These are phyloP conservation scores for Gymnodraco acuticeps DNA, from an alignment of 2,797 vertebrate genomes.

Conservation along the genomic window DNA sequence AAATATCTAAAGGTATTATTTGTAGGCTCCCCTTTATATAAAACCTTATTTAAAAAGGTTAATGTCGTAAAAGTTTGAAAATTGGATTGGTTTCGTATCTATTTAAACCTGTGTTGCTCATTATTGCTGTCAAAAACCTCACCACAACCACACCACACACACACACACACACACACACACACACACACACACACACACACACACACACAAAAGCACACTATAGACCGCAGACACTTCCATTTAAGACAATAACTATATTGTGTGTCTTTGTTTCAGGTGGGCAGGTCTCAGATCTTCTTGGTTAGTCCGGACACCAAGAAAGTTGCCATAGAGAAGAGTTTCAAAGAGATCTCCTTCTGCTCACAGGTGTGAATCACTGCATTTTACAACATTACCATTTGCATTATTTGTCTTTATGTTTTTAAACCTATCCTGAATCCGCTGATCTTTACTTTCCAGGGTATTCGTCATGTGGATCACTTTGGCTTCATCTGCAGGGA, in stretches of 20 bases:
- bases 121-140: neutral
- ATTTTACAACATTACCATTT: neutral
- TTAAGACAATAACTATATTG: neutral
- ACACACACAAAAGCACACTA: neutral
- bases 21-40: neutral
- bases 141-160: slow-evolving; percentile 14
- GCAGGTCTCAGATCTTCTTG: slow-evolving; percentile 95
- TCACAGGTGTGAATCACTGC: slow-evolving; percentile 89
- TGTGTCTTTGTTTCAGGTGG: slow-evolving; percentile 85
- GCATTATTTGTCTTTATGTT: neutral
- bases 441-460: slow-evolving; percentile 78
- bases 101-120: neutral
- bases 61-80: neutral
- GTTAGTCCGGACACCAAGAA: slow-evolving; percentile 99
- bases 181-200: neutral
- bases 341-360: slow-evolving; percentile 99
- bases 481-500: slow-evolving; percentile 99
- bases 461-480: slow-evolving; percentile 96
- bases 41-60: neutral
- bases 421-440: neutral
- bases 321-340: slow-evolving; percentile 96
- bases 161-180: neutral
- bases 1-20: neutral
- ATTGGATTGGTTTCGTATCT: neutral
- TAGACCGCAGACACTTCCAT: neutral